Percentiles rank a stretch among this genome's conserved stretches.
phyloP scores from a whole-genome alignment of 2,113 vertebrate species.

The Meriones unguiculatus region DNA sequence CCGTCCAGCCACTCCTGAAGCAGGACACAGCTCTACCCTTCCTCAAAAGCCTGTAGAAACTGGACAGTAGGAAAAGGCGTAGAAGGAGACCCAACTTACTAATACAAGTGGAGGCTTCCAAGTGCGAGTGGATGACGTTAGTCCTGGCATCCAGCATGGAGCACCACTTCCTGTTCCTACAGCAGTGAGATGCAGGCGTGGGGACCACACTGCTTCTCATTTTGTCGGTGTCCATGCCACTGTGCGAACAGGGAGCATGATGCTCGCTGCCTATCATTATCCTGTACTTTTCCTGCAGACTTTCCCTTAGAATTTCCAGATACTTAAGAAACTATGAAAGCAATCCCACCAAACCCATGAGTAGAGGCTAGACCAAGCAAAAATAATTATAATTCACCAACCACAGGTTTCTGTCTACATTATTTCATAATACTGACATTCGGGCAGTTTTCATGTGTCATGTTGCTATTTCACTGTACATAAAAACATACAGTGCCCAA shows the following conservation, averaged over 20 bases:
- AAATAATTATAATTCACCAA: neutral
- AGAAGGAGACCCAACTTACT: neutral
- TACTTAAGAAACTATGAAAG: slow-evolving; percentile 34
- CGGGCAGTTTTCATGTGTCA: neutral
- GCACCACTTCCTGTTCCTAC: neutral
- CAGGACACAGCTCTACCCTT: neutral
- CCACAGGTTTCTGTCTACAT: neutral
- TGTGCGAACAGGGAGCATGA: neutral
- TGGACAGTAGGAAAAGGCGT: neutral
- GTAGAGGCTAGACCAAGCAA: neutral
- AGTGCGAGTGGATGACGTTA: neutral
- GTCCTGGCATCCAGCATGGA: neutral
- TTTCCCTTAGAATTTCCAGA: slow-evolving; percentile 8
- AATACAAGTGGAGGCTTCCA: neutral
- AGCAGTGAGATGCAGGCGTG: neutral
- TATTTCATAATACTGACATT: neutral
- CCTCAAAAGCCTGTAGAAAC: neutral
- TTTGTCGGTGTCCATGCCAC: neutral
- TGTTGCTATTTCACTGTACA: neutral
- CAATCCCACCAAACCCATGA: slow-evolving; percentile 9
- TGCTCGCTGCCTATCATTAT: neutral
- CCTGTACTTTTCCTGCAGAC: neutral
- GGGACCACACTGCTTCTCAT: neutral
- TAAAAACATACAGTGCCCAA: neutral
- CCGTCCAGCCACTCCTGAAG: neutral